Evolutionary conservation across 2,797 vertebrate genomes (phyloP).

Genomic region (Tamandua tetradactyla): DNA sequence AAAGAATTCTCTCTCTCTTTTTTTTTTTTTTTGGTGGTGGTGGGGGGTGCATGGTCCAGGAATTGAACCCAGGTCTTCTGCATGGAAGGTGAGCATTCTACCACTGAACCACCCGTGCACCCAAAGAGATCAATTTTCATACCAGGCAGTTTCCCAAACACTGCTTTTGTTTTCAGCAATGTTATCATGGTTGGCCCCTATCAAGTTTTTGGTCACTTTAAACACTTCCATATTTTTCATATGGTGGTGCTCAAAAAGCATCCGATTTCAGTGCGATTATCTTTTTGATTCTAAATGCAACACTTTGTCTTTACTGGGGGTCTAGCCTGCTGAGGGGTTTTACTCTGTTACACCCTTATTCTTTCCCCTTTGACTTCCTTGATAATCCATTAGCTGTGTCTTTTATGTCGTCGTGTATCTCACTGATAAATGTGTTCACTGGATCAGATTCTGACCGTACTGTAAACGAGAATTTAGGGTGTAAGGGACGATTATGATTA

Average conservation of each 20-base stretch:
- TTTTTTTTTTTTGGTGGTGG: no score
- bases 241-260: neutral
- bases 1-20: no score
- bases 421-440: neutral
- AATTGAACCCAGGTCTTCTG: no score
- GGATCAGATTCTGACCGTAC: neutral
- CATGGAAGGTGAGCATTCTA: no score
- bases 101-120: no score
- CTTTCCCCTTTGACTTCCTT: neutral
- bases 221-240: neutral
- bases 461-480: no score
- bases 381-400: neutral
- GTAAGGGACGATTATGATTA: no score
- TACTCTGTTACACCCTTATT: neutral
- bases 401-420: neutral
- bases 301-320: neutral
- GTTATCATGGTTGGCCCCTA: neutral
- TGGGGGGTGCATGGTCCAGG: no score
- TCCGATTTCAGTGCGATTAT: neutral
- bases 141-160: neutral
- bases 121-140: neutral
- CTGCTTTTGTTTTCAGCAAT: no score
- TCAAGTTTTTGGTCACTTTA: neutral
- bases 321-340: neutral
- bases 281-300: neutral